These are phyloP conservation scores for Tipula lateralis DNA, from an alignment of 2,888 invertebrate species.

Conservation along the genomic window DNA sequence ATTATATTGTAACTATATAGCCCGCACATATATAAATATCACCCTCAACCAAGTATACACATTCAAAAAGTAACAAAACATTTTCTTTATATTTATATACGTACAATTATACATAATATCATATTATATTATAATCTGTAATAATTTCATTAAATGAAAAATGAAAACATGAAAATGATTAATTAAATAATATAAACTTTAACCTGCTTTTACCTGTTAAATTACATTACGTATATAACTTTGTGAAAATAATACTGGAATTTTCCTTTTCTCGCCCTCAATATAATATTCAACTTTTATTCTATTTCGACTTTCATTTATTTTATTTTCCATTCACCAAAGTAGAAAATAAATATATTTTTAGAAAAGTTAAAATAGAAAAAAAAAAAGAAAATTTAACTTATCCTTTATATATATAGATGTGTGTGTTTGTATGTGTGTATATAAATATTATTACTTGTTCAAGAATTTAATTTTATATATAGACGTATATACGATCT, in stretches of 20 bases:
- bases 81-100: neutral
- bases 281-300: neutral
- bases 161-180: constrained; percentile 11
- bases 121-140: neutral
- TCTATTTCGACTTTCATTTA: neutral
- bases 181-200: constrained; percentile 1
- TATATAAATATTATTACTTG: neutral
- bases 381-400: neutral
- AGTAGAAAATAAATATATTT: neutral
- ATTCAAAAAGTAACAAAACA: neutral
- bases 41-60: neutral
- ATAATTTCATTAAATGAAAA: constrained; percentile 9
- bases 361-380: neutral
- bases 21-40: neutral
- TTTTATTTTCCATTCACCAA: neutral
- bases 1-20: neutral
- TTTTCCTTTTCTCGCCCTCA: neutral
- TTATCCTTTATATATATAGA: neutral
- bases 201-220: constrained; percentile 19
- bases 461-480: constrained; percentile 11
- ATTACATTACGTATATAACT: neutral
- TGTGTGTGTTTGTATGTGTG: too few species aligned
- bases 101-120: neutral
- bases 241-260: neutral
- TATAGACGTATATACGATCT: neutral